Percentiles rank a stretch among this genome's conserved stretches.
These are phyloP conservation scores for Lampropteryx suffumata DNA, from an alignment of 2,888 invertebrate species.

Conservation along the genomic window DNA sequence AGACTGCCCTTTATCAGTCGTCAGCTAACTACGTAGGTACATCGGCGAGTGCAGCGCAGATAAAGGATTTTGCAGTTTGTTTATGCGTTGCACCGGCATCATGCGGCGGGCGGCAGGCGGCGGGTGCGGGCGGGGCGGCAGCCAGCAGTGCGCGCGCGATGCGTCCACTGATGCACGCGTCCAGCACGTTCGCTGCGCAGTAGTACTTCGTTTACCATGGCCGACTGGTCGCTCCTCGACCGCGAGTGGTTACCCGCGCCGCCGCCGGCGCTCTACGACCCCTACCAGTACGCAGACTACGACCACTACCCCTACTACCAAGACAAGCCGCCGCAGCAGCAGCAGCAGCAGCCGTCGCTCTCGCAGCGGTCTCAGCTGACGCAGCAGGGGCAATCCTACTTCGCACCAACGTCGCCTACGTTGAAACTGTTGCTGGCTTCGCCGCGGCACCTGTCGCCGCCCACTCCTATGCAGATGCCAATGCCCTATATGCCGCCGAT, in stretches of 20 bases:
- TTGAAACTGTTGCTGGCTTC: slow-evolving; percentile 28
- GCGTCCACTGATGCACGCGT: slow-evolving; percentile 63
- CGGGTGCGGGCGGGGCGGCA: slow-evolving; percentile 48
- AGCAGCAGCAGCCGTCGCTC: neutral
- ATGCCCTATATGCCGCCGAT: slow-evolving; percentile 23
- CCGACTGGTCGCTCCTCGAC: slow-evolving; percentile 54
- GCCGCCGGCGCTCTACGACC: slow-evolving; percentile 41
- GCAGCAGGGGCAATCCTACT: slow-evolving; percentile 22
- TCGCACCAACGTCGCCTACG: slow-evolving; percentile 32
- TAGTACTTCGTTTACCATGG: slow-evolving; percentile 48
- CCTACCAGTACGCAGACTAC: slow-evolving; percentile 43
- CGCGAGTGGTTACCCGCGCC: slow-evolving; percentile 45
- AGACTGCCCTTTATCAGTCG: slow-evolving; percentile 58
- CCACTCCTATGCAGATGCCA: slow-evolving; percentile 27
- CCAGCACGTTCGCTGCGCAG: slow-evolving; percentile 47
- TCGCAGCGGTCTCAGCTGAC: neutral
- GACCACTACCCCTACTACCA: slow-evolving; percentile 42
- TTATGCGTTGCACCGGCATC: slow-evolving; percentile 60
- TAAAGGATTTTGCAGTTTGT: slow-evolving; percentile 75
- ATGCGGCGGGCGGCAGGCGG: slow-evolving; percentile 23
- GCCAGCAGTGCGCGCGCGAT: slow-evolving; percentile 68
- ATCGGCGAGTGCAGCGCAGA: slow-evolving; percentile 50
- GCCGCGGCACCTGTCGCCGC: slow-evolving; percentile 27
- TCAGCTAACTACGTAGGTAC: slow-evolving; percentile 52
- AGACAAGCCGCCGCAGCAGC: slow-evolving; percentile 28